These are phyloP conservation scores for Bufo gargarizans DNA, from an alignment of 2,113 vertebrate genomes.

Conservation along the genomic window DNA sequence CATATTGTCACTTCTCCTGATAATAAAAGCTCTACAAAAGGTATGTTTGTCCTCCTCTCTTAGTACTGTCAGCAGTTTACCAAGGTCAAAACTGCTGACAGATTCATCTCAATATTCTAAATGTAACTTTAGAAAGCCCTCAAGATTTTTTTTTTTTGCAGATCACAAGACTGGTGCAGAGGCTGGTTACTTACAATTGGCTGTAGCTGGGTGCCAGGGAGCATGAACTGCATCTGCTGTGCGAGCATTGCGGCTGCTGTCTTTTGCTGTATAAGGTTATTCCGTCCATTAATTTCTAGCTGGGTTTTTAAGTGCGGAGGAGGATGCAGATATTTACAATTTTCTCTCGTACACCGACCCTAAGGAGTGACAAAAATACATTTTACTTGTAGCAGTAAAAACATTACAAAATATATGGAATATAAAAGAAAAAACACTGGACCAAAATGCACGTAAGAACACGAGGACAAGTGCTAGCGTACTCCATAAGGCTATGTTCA, in stretches of 20 bases:
- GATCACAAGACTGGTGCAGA: not conserved
- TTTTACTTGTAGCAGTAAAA: not conserved
- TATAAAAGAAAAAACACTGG: not conserved
- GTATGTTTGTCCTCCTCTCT: too few relatives aligned
- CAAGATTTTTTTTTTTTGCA: not conserved
- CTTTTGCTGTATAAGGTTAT: conserved; percentile 99
- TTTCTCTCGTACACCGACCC: conserved; percentile 95
- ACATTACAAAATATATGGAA: not conserved
- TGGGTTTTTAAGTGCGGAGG: conserved; percentile 97
- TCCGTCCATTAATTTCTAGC: conserved; percentile 95
- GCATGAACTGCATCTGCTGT: conserved; percentile 97
- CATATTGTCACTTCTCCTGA: too few relatives aligned
- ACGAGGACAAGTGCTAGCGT: not conserved
- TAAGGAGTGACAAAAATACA: conserved; percentile 62
- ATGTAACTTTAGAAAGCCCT: not conserved
- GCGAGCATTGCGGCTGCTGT: conserved; percentile 94
- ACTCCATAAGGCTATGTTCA: too few relatives aligned
- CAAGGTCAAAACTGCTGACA: too few relatives aligned
- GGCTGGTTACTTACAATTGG: conserved; percentile 83
- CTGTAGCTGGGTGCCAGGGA: conserved; percentile 89
- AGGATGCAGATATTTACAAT: conserved; percentile 98
- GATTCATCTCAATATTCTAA: not conserved
- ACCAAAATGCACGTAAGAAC: not conserved
- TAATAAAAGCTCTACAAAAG: too few relatives aligned
- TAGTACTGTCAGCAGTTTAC: not conserved